Evolutionary conservation across 1,140 invertebrate species (phyloP).

Genomic region (Drosophila orena): DNA sequence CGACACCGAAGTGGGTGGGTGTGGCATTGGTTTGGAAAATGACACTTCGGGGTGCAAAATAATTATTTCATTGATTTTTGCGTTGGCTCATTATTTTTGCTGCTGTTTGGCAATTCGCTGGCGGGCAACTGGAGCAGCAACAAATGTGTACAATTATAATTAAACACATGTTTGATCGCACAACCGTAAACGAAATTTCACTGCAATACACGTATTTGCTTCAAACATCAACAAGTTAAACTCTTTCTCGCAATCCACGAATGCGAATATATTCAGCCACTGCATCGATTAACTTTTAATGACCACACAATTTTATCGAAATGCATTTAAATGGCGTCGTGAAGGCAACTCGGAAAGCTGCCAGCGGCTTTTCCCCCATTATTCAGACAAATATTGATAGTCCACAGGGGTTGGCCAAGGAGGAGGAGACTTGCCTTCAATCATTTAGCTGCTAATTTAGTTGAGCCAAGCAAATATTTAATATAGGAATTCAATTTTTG

Average conservation of each 20-base stretch:
- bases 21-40: slow-evolving; percentile 19
- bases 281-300: slow-evolving; percentile 65
- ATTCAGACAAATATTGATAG: slow-evolving; percentile 37
- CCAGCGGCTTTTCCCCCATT: slow-evolving; percentile 35
- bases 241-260: slow-evolving; percentile 19
- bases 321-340: slow-evolving; percentile 49
- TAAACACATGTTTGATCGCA: slow-evolving; percentile 39
- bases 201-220: slow-evolving; percentile 51
- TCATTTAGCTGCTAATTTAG: slow-evolving; percentile 48
- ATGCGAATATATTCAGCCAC: slow-evolving; percentile 14
- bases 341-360: slow-evolving; percentile 21
- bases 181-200: slow-evolving; percentile 1
- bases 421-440: slow-evolving; percentile 25
- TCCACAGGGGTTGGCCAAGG: background rate
- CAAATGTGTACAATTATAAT: slow-evolving; percentile 44
- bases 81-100: slow-evolving; percentile 37
- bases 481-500: slow-evolving; percentile 46
- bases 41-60: slow-evolving; percentile 28
- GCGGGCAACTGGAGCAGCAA: slow-evolving; percentile 14
- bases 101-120: slow-evolving; percentile 12
- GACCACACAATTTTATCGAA: slow-evolving; percentile 29
- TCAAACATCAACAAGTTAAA: slow-evolving; percentile 73
- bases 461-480: slow-evolving; percentile 47
- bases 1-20: too few species aligned
- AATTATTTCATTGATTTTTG: slow-evolving; percentile 58